Evolutionary conservation across 1,140 invertebrate genomes (phyloP).

Genomic region (Heliothis virescens): DNA sequence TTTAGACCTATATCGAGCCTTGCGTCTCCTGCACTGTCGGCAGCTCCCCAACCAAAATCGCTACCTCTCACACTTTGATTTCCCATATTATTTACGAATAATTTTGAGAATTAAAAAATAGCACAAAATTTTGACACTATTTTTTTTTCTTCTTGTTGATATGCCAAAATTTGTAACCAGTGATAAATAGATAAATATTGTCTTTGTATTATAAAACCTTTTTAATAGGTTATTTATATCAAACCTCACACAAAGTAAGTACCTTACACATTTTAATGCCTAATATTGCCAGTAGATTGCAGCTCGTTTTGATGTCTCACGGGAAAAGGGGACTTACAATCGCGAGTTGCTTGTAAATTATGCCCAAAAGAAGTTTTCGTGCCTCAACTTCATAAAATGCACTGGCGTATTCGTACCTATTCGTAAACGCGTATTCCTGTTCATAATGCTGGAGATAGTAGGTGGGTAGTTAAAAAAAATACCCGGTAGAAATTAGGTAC

Average conservation of each 20-base stretch:
- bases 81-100: constrained; percentile 56
- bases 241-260: neutral
- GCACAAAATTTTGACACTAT: constrained; percentile 4
- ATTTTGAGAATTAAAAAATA: constrained; percentile 8
- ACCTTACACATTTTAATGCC: neutral
- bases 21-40: constrained; percentile 9
- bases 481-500: too few species aligned
- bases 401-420: too few species aligned
- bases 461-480: too few species aligned
- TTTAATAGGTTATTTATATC: too few species aligned
- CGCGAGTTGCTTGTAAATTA: too few species aligned
- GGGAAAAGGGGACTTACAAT: too few species aligned
- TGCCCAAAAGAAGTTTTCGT: too few species aligned
- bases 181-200: neutral
- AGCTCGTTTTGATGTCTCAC: too few species aligned
- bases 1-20: constrained; percentile 20
- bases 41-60: neutral
- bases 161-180: neutral
- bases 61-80: constrained; percentile 51
- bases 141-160: neutral
- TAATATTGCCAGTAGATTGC: too few species aligned
- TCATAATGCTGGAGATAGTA: too few species aligned
- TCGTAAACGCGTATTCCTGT: too few species aligned
- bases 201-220: neutral
- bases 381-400: too few species aligned